These are phyloP conservation scores for Drosophila tripunctata DNA, from an alignment of 2,888 invertebrate genomes.

Conservation along the genomic window DNA sequence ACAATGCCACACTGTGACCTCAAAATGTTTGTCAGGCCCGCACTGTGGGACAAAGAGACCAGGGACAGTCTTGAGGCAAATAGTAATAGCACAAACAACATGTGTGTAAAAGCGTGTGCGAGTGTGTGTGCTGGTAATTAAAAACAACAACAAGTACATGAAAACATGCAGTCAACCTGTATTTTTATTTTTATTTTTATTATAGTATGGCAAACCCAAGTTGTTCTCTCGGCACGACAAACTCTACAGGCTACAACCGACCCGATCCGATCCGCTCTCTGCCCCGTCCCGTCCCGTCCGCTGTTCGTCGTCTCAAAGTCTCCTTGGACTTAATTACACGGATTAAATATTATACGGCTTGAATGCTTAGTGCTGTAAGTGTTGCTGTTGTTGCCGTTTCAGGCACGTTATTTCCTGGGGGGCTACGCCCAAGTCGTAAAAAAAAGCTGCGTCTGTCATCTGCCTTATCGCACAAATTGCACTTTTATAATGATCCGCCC, in stretches of 20 bases:
- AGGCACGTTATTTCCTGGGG: constrained; percentile 21
- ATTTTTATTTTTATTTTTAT: constrained; percentile 62
- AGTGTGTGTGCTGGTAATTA: constrained; percentile 64
- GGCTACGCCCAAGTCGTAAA: constrained; percentile 34
- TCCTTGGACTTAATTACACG: constrained; percentile 81
- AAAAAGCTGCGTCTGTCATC: constrained; percentile 27
- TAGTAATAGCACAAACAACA: constrained; percentile 46
- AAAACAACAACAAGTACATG: constrained; percentile 56
- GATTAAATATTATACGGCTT: constrained; percentile 78
- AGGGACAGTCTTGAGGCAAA: constrained; percentile 31
- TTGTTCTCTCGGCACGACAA: constrained; percentile 22
- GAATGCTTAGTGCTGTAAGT: constrained; percentile 48
- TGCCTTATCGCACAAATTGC: constrained; percentile 70
- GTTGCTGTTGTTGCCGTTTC: constrained; percentile 13
- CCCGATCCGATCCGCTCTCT: background rate
- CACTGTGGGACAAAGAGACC: constrained; percentile 2
- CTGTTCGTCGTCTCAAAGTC: constrained; percentile 32
- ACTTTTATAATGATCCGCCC: constrained; percentile 68
- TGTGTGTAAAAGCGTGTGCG: constrained; percentile 25
- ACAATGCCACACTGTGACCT: constrained; percentile 69
- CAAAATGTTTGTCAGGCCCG: constrained; percentile 59
- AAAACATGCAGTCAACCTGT: constrained; percentile 58
- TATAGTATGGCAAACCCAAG: constrained; percentile 52
- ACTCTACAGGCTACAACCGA: constrained; percentile 19
- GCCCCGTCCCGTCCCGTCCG: constrained; percentile 1